Percentiles rank a stretch among this genome's conserved stretches.
Conservation (phyloP, 2,888 invertebrate species). For the Tetranychus truncatus region DNA sequence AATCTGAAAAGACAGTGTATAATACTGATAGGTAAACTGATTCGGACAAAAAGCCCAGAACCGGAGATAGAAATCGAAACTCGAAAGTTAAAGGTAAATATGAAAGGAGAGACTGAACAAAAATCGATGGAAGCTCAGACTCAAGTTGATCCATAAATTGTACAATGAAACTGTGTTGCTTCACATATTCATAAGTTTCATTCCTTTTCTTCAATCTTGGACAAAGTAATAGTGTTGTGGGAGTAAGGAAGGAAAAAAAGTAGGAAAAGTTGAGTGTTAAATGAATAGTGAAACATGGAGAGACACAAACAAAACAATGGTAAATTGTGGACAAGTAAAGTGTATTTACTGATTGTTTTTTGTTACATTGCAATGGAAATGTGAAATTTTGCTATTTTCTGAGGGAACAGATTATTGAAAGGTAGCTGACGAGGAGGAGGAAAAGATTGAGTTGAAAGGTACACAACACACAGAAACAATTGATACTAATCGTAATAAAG, state of each 20-base stretch:
- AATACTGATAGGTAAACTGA: slow-evolving; percentile 5
- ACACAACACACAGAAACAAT: too few species aligned
- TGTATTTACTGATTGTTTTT: neutral
- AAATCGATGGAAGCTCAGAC: neutral
- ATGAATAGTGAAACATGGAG: neutral
- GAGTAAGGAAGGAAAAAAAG: neutral
- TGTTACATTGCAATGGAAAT: neutral
- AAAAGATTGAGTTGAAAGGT: too few species aligned
- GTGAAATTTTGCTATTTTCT: neutral
- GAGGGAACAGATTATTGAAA: neutral
- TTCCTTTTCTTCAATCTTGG: too few species aligned
- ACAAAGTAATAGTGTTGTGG: neutral
- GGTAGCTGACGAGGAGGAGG: too few species aligned
- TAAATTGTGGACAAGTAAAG: neutral
- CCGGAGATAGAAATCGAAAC: neutral
- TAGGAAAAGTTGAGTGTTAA: neutral
- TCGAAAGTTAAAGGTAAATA: slow-evolving; percentile 8
- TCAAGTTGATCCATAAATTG: neutral
- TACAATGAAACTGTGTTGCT: neutral
- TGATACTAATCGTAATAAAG: too few species aligned
- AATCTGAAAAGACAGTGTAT: slow-evolving; percentile 4
- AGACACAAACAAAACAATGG: neutral
- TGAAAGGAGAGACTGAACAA: neutral
- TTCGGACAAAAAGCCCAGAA: slow-evolving; percentile 5
- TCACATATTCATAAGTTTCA: too few species aligned